A percentile compares a stretch with the other conserved stretches of the same genome.
These are phyloP conservation scores for Eueremaeus valkanovi DNA, from an alignment of 2,888 invertebrate species.

Conservation along the genomic window DNA sequence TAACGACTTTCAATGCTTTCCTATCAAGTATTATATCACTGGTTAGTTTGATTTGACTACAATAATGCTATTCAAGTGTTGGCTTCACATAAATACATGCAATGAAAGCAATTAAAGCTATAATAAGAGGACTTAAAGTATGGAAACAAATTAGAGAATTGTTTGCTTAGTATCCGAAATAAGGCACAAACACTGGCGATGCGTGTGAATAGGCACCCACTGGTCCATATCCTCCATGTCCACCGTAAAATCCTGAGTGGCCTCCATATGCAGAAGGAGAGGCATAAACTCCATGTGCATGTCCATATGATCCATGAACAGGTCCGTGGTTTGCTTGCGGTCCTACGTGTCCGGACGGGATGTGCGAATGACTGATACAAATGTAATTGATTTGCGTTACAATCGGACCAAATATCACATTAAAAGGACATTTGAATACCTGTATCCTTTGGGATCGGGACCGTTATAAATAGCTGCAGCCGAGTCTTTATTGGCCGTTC, in stretches of 20 bases:
- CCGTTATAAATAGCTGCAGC: conserved; percentile 41
- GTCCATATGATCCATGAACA: neutral
- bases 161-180: conserved; percentile 28
- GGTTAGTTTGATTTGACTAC: neutral
- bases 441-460: conserved; percentile 33
- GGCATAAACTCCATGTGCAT: neutral
- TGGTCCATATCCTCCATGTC: conserved; percentile 17
- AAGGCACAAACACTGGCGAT: conserved; percentile 21
- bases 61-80: neutral
- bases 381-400: neutral
- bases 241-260: neutral
- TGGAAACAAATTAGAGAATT: neutral
- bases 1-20: too few species aligned
- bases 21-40: neutral
- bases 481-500: conserved; percentile 44
- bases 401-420: neutral
- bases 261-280: neutral
- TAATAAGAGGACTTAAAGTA: too few species aligned
- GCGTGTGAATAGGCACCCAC: conserved; percentile 29
- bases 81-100: neutral
- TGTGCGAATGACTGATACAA: neutral
- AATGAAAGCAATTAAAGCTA: neutral
- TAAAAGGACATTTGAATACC: neutral
- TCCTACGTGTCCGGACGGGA: conserved; percentile 18
- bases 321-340: conserved; percentile 32